Conservation (phyloP, 2,888 invertebrate genomes). For the Chesias legatella region DNA sequence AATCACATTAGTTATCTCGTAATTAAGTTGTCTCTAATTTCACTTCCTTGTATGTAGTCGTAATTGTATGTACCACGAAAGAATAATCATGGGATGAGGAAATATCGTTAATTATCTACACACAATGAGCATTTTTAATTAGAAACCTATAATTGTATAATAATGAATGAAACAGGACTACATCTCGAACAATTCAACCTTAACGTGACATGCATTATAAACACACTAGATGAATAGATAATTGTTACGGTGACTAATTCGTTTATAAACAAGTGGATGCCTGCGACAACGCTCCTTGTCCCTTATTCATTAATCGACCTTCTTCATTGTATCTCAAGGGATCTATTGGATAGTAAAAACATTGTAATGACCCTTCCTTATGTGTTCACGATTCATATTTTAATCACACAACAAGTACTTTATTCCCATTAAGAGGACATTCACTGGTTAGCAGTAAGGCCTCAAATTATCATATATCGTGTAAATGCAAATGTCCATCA, state of each 20-base stretch:
- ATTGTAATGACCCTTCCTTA: too few relatives aligned
- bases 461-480: too few relatives aligned
- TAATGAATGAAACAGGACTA: slow-evolving; percentile 24
- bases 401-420: too few relatives aligned
- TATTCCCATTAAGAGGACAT: too few relatives aligned
- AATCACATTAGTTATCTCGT: neutral
- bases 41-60: neutral
- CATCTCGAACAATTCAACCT: slow-evolving; percentile 21
- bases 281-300: too few relatives aligned
- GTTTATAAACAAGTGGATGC: slow-evolving; percentile 1
- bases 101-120: slow-evolving; percentile 13
- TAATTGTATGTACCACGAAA: neutral
- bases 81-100: slow-evolving; percentile 7
- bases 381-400: too few relatives aligned
- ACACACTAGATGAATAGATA: slow-evolving; percentile 14
- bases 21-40: neutral
- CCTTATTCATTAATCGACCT: too few relatives aligned
- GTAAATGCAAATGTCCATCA: too few relatives aligned
- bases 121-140: slow-evolving; percentile 22
- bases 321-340: too few relatives aligned
- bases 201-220: slow-evolving; percentile 25
- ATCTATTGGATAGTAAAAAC: too few relatives aligned
- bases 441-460: too few relatives aligned
- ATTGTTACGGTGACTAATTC: slow-evolving; percentile 12
- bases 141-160: slow-evolving; percentile 18